phyloP scores from a whole-genome alignment of 37 sponge, comb jelly and placozoan genomes.

The Beroe forskalii region DNA sequence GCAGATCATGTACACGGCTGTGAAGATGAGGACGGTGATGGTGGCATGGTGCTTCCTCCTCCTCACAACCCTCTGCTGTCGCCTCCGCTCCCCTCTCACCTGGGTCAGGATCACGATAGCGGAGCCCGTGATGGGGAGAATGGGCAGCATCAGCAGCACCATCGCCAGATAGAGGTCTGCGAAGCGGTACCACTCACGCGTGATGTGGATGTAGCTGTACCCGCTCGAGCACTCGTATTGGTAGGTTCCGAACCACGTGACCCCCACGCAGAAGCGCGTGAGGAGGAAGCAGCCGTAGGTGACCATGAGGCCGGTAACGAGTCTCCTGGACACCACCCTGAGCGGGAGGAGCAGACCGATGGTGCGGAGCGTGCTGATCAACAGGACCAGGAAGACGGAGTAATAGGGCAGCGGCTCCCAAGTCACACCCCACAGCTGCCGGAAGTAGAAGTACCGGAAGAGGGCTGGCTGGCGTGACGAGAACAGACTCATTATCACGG shows the following conservation, averaged over 20 bases:
- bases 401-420: slow-evolving; percentile 53
- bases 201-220: slow-evolving; percentile 45
- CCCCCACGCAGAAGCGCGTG: neutral
- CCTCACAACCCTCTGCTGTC: neutral
- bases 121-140: neutral
- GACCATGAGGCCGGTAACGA: neutral
- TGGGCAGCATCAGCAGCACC: slow-evolving; percentile 28
- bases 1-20: slow-evolving; percentile 13
- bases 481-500: slow-evolving; percentile 33
- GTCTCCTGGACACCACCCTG: neutral
- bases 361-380: neutral
- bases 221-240: neutral
- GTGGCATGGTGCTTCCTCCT: slow-evolving; percentile 24
- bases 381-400: slow-evolving; percentile 58
- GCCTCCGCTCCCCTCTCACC: neutral
- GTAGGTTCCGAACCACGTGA: neutral
- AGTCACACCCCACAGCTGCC: slow-evolving; percentile 1
- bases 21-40: slow-evolving; percentile 22
- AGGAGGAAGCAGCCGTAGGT: neutral
- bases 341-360: slow-evolving; percentile 21
- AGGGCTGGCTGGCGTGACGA: neutral
- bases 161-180: slow-evolving; percentile 15
- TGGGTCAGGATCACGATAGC: neutral
- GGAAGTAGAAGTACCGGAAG: slow-evolving; percentile 9
- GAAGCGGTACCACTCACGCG: neutral